These are phyloP conservation scores for Antitype chi DNA, from an alignment of 2,888 invertebrate species.

Conservation along the genomic window DNA sequence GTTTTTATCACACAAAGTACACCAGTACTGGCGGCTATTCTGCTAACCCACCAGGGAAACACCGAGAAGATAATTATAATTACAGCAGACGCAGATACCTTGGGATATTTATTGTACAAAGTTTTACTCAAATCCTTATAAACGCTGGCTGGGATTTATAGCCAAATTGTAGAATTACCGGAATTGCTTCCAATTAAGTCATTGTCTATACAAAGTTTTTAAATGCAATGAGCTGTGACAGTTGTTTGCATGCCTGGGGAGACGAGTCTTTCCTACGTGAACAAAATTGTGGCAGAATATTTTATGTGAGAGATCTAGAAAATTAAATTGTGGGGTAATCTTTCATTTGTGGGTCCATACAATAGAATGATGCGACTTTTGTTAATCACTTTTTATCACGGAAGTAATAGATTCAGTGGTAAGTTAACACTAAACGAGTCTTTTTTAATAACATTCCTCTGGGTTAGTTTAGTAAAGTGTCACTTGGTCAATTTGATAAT, in stretches of 20 bases:
- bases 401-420: neutral
- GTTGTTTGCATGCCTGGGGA: constrained; percentile 44
- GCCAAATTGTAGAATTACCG: constrained; percentile 59
- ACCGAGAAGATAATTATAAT: constrained; percentile 38
- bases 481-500: neutral
- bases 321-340: neutral
- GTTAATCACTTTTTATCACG: neutral
- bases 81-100: constrained; percentile 40
- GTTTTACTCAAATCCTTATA: constrained; percentile 61
- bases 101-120: constrained; percentile 66
- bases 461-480: neutral
- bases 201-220: constrained; percentile 58
- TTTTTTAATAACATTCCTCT: neutral
- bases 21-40: neutral
- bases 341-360: neutral
- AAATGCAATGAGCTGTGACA: constrained; percentile 41
- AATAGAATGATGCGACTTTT: neutral
- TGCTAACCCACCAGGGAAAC: constrained; percentile 11
- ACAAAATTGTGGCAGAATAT: neutral
- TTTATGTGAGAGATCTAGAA: neutral
- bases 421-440: neutral
- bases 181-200: constrained; percentile 63
- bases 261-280: constrained; percentile 6
- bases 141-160: constrained; percentile 62
- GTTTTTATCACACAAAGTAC: neutral